Evolutionary conservation across 2,888 invertebrate genomes (phyloP), one percentile per base, ranked within the genome.

Genomic region (Platycheirus albimanus): DNA sequence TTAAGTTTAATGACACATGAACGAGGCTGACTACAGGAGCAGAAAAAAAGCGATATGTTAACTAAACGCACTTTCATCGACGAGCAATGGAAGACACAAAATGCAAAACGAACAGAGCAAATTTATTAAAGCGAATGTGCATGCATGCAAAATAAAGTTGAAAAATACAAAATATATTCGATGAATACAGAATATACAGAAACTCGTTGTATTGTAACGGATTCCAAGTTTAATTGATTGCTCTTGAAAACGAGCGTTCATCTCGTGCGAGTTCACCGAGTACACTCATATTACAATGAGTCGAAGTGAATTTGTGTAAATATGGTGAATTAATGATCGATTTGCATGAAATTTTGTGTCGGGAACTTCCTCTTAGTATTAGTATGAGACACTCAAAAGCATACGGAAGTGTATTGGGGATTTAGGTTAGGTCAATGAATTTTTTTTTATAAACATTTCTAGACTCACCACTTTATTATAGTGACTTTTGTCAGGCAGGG

Each of bases 211-310:
- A 81, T 75, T n/a, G 56, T 81, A 81, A 76, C 81, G 77, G 81
- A 71, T 81, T 67, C 71, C 61, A 72, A 81, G 81, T 77, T 81
- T 72, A 77, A 81, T 67, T 72, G 81, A 71, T 72, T 71, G 77
- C 71, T 77, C 81, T 81, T 81, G 71, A 81, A 72, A 81, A 41
- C 52, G 66, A 61, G 58, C 81, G 43, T 81, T 81, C 70, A 81
- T 81, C 80, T 66, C 69, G 15, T n/a, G 15, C 33, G 80, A 76
- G 64, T 80, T 69, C 74, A 56, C 10, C 54, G 61, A 72, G 54
- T 52, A 38, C 36, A 33, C 30, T 45, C 56, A 52, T 36, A 33
- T 17, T 20, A 30, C 30, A 52, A 33, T 66, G 33, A 36, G 4
- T 33, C 47, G 13, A 19, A 30, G 36, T 10, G 36, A 45, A 49